Conservation (phyloP, 2,888 invertebrate genomes). For the Marasmarcha lunaedactyla region DNA sequence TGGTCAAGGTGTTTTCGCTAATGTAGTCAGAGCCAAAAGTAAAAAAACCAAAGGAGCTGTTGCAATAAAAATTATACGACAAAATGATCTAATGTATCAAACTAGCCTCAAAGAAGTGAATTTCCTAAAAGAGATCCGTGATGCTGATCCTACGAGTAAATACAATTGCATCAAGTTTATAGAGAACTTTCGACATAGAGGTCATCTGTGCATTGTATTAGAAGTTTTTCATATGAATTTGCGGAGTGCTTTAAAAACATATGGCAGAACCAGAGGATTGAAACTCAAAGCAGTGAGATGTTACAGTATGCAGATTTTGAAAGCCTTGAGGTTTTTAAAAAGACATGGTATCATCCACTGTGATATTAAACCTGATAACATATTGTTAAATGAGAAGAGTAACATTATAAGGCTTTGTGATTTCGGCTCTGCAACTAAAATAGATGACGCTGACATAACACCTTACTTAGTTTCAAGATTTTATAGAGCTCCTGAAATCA, state of each 20-base stretch:
- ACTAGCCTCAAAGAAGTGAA: slow-evolving; percentile 96
- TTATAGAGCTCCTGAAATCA: slow-evolving; percentile 98
- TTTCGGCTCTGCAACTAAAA: slow-evolving; percentile 96
- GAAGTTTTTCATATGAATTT: slow-evolving; percentile 96
- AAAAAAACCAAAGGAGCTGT: slow-evolving; percentile 84
- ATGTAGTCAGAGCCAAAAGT: slow-evolving; percentile 94
- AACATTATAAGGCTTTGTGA: slow-evolving; percentile 96
- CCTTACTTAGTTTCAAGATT: slow-evolving; percentile 98
- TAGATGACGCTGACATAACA: slow-evolving; percentile 95
- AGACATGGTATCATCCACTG: slow-evolving; percentile 96
- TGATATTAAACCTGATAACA: slow-evolving; percentile 99
- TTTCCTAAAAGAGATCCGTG: slow-evolving; percentile 90
- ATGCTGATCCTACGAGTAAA: slow-evolving; percentile 95
- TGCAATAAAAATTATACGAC: slow-evolving; percentile 98
- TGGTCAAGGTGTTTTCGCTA: slow-evolving; percentile 98
- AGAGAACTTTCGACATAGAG: slow-evolving; percentile 95
- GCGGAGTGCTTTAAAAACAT: slow-evolving; percentile 92
- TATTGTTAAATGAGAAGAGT: slow-evolving; percentile 97
- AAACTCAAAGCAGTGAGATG: slow-evolving; percentile 96
- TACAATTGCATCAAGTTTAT: slow-evolving; percentile 91
- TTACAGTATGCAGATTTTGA: slow-evolving; percentile 93
- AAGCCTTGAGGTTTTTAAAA: slow-evolving; percentile 92
- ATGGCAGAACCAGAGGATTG: slow-evolving; percentile 94
- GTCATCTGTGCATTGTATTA: slow-evolving; percentile 97
- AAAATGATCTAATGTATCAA: slow-evolving; percentile 99